Evolutionary conservation across 1,140 invertebrate genomes (phyloP).

Genomic region (Cyrtorhinus lividipennis): DNA sequence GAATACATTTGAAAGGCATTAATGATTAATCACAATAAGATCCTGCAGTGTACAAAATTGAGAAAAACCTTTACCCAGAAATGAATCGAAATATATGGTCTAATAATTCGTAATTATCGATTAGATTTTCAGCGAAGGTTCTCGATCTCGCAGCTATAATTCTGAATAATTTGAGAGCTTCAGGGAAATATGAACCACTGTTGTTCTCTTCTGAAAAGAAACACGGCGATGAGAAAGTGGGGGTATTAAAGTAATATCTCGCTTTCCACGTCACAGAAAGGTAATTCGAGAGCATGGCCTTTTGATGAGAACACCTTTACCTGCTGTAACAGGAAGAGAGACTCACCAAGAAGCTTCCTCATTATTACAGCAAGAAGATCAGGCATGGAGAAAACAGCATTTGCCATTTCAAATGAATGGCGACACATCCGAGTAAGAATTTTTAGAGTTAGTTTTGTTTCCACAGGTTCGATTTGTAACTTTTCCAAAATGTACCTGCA

Average conservation of each 20-base stretch:
- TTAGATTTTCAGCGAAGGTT: constrained; percentile 29
- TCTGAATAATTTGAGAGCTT: constrained; percentile 32
- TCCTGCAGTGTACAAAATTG: not conserved
- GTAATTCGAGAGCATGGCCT: too few species aligned
- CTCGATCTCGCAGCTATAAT: constrained; percentile 30
- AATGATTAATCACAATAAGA: not conserved
- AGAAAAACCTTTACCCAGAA: constrained; percentile 20
- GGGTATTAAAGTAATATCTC: constrained; percentile 1
- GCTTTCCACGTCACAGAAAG: too few species aligned
- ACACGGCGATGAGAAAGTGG: not conserved
- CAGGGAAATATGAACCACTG: constrained; percentile 20
- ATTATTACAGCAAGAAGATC: not conserved
- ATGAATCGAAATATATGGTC: constrained; percentile 24
- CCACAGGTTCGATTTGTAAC: constrained; percentile 45
- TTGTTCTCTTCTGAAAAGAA: constrained; percentile 15
- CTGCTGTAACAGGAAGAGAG: too few species aligned
- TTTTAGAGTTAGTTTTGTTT: constrained; percentile 49
- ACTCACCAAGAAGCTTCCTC: not conserved
- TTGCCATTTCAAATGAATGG: constrained; percentile 43
- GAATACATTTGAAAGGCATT: not conserved
- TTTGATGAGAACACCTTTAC: too few species aligned
- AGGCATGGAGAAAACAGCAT: constrained; percentile 34
- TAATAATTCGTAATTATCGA: constrained; percentile 25
- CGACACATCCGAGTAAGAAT: constrained; percentile 51
- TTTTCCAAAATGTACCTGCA: constrained; percentile 50